These are phyloP conservation scores for Homalodisca vitripennis DNA, from an alignment of 1,140 invertebrate species.

Conservation along the genomic window DNA sequence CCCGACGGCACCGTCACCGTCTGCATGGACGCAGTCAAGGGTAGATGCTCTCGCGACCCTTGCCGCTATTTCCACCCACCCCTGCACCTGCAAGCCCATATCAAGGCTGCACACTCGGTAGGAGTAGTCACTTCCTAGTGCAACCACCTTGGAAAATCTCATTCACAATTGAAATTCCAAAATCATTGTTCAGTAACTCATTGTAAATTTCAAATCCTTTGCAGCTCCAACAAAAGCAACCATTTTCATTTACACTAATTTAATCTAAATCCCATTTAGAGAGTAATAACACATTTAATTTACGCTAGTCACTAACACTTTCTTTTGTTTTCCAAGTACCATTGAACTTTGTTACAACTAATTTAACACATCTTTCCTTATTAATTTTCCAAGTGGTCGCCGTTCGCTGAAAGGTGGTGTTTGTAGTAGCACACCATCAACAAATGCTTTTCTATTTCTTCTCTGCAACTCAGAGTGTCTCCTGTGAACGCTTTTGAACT, in stretches of 20 bases:
- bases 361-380: not conserved
- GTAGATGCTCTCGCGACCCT: slow-evolving; percentile 92
- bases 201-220: too few relatives aligned
- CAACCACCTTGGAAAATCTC: slow-evolving; percentile 11
- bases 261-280: too few relatives aligned
- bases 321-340: not conserved
- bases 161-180: too few relatives aligned
- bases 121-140: slow-evolving; percentile 70
- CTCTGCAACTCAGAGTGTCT: slow-evolving; percentile 17
- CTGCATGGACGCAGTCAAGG: slow-evolving; percentile 98
- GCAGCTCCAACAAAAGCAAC: too few relatives aligned
- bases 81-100: slow-evolving; percentile 98
- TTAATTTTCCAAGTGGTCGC: slow-evolving; percentile 17
- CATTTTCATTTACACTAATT: too few relatives aligned
- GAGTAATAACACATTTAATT: too few relatives aligned
- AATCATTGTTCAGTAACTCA: not conserved
- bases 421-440: slow-evolving; percentile 7
- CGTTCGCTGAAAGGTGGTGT: slow-evolving; percentile 5
- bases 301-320: too few relatives aligned
- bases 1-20: slow-evolving; percentile 96
- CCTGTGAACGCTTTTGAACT: too few relatives aligned
- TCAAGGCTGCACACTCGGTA: slow-evolving; percentile 95
- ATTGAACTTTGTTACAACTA: too few relatives aligned
- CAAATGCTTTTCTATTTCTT: slow-evolving; percentile 7
- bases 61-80: slow-evolving; percentile 97